These are phyloP conservation scores for Tetragonula carbonaria DNA, from an alignment of 2,888 invertebrate species.

Conservation along the genomic window DNA sequence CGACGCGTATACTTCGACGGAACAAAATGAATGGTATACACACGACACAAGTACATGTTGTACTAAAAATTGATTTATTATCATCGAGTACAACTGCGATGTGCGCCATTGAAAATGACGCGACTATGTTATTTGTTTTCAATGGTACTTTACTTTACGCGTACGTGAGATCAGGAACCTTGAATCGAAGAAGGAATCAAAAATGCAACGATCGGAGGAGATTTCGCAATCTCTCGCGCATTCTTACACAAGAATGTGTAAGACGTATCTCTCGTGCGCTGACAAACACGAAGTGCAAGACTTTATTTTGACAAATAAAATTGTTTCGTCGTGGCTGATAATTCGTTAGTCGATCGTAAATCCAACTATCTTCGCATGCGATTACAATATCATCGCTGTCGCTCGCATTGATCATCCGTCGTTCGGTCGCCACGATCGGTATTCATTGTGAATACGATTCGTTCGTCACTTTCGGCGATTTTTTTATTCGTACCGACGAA, in stretches of 20 bases:
- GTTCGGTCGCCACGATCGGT: not conserved
- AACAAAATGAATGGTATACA: not conserved
- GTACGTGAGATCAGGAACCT: not conserved
- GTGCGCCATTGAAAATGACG: not conserved
- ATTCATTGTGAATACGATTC: not conserved
- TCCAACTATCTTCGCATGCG: not conserved
- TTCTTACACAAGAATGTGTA: not conserved
- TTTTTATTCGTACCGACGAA: not conserved
- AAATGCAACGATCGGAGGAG: not conserved
- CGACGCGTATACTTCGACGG: not conserved
- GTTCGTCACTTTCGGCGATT: not conserved
- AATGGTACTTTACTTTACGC: not conserved
- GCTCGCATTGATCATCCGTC: not conserved
- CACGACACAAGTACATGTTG: not conserved
- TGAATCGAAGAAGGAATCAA: not conserved
- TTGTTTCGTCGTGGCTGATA: not conserved
- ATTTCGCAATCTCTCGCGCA: not conserved
- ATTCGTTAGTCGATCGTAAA: not conserved
- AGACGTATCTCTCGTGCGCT: too few relatives aligned
- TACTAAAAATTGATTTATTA: slow-evolving; percentile 1
- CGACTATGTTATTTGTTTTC: not conserved
- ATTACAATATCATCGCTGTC: not conserved
- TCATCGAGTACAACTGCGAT: not conserved
- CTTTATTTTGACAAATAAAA: slow-evolving; percentile 4
- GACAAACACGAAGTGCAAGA: not conserved